Evolutionary conservation across 2,888 invertebrate species (phyloP).

Genomic region (Ypsolopha sequella): DNA sequence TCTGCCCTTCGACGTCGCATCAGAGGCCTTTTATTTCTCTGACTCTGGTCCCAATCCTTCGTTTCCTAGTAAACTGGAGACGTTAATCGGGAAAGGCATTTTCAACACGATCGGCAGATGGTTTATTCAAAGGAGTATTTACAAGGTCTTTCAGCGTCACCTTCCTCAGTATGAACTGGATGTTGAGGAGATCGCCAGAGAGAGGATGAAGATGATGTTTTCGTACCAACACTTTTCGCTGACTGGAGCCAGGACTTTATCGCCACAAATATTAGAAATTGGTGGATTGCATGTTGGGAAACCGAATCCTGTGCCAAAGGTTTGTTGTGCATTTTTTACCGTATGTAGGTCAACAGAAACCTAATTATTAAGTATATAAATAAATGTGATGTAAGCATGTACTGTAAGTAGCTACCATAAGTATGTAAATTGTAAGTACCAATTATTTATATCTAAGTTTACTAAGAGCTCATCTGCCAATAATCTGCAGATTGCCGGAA

Average conservation of each 20-base stretch:
- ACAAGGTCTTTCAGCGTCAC: conserved; percentile 36
- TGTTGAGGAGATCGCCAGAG: conserved; percentile 48
- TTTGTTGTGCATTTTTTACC: conserved; percentile 13
- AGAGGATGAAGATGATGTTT: conserved; percentile 63
- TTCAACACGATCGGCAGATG: conserved; percentile 24
- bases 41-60: conserved; percentile 32
- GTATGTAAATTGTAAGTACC: no score
- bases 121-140: conserved; percentile 34
- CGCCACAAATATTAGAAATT: conserved; percentile 71
- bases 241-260: conserved; percentile 59
- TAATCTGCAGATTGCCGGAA: no score
- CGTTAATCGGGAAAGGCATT: conserved; percentile 22
- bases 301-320: conserved; percentile 29
- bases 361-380: no score
- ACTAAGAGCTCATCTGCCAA: no score
- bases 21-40: conserved; percentile 57
- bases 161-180: conserved; percentile 53
- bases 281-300: conserved; percentile 64
- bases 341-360: neutral
- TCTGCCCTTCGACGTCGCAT: conserved; percentile 54
- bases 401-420: no score
- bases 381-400: no score
- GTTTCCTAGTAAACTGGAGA: conserved; percentile 28
- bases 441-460: no score
- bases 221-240: conserved; percentile 73